Evolutionary conservation across 2,888 invertebrate species (phyloP).

Genomic region (Xylophagus ater): DNA sequence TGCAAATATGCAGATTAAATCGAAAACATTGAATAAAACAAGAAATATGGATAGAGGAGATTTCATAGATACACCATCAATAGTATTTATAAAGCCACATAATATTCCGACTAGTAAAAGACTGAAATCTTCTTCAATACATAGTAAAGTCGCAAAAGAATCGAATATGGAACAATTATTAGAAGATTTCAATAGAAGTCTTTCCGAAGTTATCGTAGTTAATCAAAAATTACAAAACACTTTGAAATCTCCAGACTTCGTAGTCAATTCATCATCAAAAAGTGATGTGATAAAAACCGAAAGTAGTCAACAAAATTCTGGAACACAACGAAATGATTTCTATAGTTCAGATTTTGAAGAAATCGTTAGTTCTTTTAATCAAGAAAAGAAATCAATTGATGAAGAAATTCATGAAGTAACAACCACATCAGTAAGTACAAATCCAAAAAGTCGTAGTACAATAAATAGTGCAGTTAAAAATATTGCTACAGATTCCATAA

Average conservation of each 20-base stretch:
- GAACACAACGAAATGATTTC: background rate
- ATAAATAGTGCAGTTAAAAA: no score
- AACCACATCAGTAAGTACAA: no score
- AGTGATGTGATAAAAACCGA: background rate
- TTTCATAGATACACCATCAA: background rate
- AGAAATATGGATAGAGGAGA: background rate
- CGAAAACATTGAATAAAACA: background rate
- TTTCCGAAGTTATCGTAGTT: conserved; percentile 29
- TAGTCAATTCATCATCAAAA: background rate
- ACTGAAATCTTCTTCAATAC: no score
- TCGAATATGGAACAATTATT: conserved; percentile 25
- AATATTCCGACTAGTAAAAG: no score
- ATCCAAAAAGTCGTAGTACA: no score
- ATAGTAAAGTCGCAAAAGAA: no score
- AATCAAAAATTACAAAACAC: conserved; percentile 26
- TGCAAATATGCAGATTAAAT: conserved; percentile 19
- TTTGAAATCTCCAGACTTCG: background rate
- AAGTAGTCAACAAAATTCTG: background rate
- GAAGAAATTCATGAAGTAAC: no score
- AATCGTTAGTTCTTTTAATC: background rate
- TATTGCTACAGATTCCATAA: no score
- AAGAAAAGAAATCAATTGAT: no score
- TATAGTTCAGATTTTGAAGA: conserved; percentile 17
- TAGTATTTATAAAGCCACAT: background rate
- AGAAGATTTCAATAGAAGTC: conserved; percentile 29